Evolutionary conservation across 2,888 invertebrate species (phyloP), one percentile per base, ranked within the genome.

Genomic region (Tetanocera ferruginea): DNA sequence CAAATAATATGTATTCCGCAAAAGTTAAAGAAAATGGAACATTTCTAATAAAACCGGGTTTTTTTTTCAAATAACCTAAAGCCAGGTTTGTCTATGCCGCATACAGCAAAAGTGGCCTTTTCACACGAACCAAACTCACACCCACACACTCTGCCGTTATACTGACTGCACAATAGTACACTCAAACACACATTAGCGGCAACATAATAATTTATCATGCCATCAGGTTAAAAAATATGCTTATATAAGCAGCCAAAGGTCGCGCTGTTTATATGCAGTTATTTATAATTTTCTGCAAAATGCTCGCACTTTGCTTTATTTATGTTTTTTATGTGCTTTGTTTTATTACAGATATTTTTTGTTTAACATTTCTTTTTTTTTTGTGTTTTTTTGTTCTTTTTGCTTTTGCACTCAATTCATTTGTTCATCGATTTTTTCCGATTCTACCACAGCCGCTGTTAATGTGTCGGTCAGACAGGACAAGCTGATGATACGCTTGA

Each of bases 401-500:
- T 14, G n/a, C n/a, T 31, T 62, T 31, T 14, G 31, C 31, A 8
- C 31, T 28, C 64, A 62, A 31, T 62, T 62, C 31, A 64, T 64
- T 64, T 64, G 64, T 31, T 31, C 64, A 64, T 64, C 64, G 64
- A 64, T 64, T 28, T 31, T 31, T 28, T 31, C 17, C 28, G 11
- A 11, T 23, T 14, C 25, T 34, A 25, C 23, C 57, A 28, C 57
- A 60, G 23, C 57, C 57, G 57, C n/a, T 60, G 43, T 43, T 43
- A 43, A 43, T 43, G 31, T 9, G 64, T n/a, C 28, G 64, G 31
- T 31, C n/a, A 31, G 31, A 11, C 64, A 55, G 64, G 31, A 28
- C 28, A n/a, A 64, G 64, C 31, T 31, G 64, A 64, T 64, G 64
- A 64, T 64, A 31, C 64, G 64, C 28, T 31, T 64, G 64, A 64